phyloP scores from a whole-genome alignment of 2,888 invertebrate species.

The Hartigia nigra region DNA sequence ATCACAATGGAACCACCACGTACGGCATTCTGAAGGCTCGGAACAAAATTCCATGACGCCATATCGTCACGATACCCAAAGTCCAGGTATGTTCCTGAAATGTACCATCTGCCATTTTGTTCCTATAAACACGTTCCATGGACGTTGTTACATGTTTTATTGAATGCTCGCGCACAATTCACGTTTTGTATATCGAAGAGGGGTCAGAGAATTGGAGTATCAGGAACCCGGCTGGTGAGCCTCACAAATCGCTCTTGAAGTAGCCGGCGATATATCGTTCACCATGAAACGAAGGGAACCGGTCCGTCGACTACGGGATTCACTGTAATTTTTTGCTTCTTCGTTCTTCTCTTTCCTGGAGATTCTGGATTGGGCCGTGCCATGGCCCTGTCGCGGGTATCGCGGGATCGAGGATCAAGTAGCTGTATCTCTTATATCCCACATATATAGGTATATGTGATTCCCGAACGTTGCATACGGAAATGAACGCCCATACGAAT shows the following conservation, averaged over 20 bases:
- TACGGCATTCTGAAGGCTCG: conserved; percentile 1
- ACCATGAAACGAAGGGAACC: neutral
- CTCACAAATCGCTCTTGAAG: neutral
- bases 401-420: neutral
- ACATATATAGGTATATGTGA: neutral
- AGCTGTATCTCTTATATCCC: neutral
- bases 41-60: neutral
- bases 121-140: neutral
- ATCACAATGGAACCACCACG: conserved; percentile 14
- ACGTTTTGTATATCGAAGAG: neutral
- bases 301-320: neutral
- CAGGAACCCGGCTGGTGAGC: neutral
- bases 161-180: neutral
- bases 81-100: neutral
- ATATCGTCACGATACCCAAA: neutral
- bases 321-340: neutral
- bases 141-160: neutral
- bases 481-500: neutral
- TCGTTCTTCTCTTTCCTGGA: neutral
- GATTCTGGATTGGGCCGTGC: neutral
- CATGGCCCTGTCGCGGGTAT: neutral
- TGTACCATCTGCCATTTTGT: neutral
- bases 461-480: neutral
- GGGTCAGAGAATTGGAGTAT: neutral
- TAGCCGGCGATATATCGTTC: neutral